Conservation (phyloP, 2,888 invertebrate species). For the Macrophya annulata region DNA sequence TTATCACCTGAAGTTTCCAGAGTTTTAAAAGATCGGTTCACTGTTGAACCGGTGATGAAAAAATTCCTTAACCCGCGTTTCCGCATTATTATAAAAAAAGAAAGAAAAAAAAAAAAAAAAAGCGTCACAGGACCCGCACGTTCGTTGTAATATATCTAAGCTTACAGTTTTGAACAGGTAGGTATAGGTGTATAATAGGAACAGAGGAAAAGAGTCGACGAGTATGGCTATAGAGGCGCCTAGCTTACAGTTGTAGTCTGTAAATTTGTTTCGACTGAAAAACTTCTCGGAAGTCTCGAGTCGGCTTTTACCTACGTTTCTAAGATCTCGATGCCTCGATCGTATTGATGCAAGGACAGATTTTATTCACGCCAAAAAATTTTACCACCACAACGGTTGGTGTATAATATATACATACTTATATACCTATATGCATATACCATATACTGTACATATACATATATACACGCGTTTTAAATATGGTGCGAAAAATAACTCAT, state of each 20-base stretch:
- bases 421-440: too few relatives aligned
- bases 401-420: background rate
- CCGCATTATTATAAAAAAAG: slow-evolving; percentile 21
- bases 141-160: background rate
- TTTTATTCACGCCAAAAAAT: slow-evolving; percentile 19
- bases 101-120: background rate
- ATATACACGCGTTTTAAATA: too few relatives aligned
- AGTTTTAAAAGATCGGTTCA: background rate
- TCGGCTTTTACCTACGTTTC: slow-evolving; percentile 32
- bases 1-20: background rate
- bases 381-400: background rate
- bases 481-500: background rate
- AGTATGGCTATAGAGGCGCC: background rate
- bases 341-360: slow-evolving; percentile 33
- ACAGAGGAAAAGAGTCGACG: background rate
- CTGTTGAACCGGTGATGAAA: too few relatives aligned
- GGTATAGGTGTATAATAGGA: slow-evolving; percentile 13
- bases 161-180: slow-evolving; percentile 1
- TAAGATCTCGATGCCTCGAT: slow-evolving; percentile 32
- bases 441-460: too few relatives aligned
- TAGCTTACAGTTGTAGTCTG: background rate
- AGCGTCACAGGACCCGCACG: background rate
- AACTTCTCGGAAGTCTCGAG: slow-evolving; percentile 39
- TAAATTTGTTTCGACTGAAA: slow-evolving; percentile 17
- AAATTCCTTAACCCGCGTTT: slow-evolving; percentile 33